Base-by-base conservation (phyloP, 2,113 vertebrate genomes). In the Centrocercus urophasianus region DNA sequence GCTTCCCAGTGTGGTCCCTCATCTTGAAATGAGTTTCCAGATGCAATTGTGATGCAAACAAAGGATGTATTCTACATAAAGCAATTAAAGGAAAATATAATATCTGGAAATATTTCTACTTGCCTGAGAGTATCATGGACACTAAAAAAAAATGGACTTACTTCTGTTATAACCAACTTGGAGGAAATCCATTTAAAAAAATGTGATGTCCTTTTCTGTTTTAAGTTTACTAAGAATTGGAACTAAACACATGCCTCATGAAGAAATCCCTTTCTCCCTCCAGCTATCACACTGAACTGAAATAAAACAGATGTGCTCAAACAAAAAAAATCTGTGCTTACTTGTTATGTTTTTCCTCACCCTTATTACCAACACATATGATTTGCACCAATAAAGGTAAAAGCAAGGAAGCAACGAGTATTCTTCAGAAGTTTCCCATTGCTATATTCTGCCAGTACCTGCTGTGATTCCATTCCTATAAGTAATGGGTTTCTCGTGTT, bases 251-350 rank as follows among this genome's bases (percentile, higher is more conserved):
- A 96, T 90, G 92, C 89, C 87, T 97, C 96, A 94, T 95, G 92
- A 96, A 97, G 95, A 97, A 97, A 95, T 77, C 74, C 88, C 83
- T 77, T 91, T 90, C 78, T 90, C 95, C 87, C 93, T 93, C 91
- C 74, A 96, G 96, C 93, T 93, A 93, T 93, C 93, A 86, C 70
- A 96, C 59, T 90, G 85, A 93, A 95, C 72, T 96, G 95, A 98
- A 97, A 96, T 94, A 93, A 97, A 98, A 93, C 96, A 98, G 96
- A 97, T 98, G 97, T 97, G 91, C 61, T 96, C 75, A 88, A 95
- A 97, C 92, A 83, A 83, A 96, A 96, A 83, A 88, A 69, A 90
- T 63, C 88, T 83, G 79, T 22, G 45, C 79, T 96, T 81, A 59
- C 90, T 96, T 82, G 80, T 52, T 86, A 43, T 79, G 88, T 81